These are phyloP conservation scores for Rhizomys pruinosus DNA, from an alignment of 2,113 vertebrate species.

Conservation along the genomic window DNA sequence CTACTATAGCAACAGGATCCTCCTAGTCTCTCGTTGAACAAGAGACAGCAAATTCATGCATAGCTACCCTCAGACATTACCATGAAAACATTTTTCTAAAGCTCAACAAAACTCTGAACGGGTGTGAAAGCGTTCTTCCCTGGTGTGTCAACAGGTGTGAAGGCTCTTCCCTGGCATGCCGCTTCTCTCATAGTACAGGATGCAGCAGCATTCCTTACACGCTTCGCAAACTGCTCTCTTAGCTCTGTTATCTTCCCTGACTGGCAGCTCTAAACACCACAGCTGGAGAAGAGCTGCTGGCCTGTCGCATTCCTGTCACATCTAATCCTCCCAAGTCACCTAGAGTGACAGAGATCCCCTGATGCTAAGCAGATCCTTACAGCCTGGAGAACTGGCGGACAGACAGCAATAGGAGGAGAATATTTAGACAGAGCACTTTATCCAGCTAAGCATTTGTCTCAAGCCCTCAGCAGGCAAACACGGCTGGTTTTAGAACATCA, in stretches of 20 bases:
- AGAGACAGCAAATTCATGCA: slow-evolving; percentile 5
- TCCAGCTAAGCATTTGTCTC: neutral
- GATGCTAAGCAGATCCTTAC: neutral
- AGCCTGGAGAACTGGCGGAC: neutral
- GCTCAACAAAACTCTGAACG: neutral
- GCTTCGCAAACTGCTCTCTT: neutral
- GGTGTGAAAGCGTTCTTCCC: neutral
- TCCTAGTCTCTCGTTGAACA: neutral
- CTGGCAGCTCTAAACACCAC: neutral
- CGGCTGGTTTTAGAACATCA: neutral
- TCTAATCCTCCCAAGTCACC: neutral
- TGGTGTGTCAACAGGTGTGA: too few species aligned
- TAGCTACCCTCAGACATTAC: neutral
- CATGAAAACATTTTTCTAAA: neutral
- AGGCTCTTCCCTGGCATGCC: too few species aligned
- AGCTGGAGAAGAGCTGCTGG: neutral
- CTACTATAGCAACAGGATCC: fast-evolving
- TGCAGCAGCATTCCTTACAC: neutral
- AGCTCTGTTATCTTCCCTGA: neutral
- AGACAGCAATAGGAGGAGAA: neutral
- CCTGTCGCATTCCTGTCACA: neutral
- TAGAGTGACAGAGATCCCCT: neutral
- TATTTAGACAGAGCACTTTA: neutral
- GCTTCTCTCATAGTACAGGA: neutral
- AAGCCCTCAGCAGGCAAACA: neutral